Percentiles rank a stretch among this genome's conserved stretches.
Evolutionary conservation across 2,797 vertebrate genomes (phyloP).

Genomic region (Monodelphis domestica): DNA sequence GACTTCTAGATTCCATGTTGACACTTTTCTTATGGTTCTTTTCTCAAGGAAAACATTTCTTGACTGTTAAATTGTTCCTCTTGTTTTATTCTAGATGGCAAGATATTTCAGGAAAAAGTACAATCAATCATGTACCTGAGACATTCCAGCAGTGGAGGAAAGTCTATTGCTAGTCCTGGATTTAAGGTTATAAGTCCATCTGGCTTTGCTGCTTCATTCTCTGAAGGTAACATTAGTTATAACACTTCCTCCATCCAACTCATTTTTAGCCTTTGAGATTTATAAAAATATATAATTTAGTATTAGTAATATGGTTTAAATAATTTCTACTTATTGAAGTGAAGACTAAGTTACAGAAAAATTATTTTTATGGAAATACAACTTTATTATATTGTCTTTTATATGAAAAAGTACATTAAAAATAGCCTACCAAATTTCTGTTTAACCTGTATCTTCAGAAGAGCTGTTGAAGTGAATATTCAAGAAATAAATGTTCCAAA

Average conservation of each 20-base stretch:
- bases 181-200: conserved; percentile 89
- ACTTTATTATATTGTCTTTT: conserved; percentile 3
- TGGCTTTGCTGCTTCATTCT: conserved; percentile 86
- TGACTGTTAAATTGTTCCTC: background rate
- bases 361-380: conserved; percentile 9
- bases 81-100: conserved; percentile 90
- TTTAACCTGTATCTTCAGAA: background rate
- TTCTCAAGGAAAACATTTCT: conserved; percentile 27
- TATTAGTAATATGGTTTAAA: background rate
- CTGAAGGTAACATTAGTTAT: conserved; percentile 87
- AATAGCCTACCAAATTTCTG: background rate
- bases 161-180: conserved; percentile 88
- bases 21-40: conserved; percentile 45
- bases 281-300: background rate
- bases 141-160: conserved; percentile 91
- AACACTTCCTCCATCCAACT: background rate
- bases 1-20: no score
- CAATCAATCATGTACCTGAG: conserved; percentile 94
- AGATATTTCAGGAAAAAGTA: conserved; percentile 96
- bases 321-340: conserved; percentile 8
- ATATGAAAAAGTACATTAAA: background rate
- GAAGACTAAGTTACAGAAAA: conserved; percentile 2
- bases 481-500: background rate
- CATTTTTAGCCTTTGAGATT: background rate
- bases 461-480: background rate